Conservation (phyloP, 2,888 invertebrate species). For the Eretmocerus hayati region DNA sequence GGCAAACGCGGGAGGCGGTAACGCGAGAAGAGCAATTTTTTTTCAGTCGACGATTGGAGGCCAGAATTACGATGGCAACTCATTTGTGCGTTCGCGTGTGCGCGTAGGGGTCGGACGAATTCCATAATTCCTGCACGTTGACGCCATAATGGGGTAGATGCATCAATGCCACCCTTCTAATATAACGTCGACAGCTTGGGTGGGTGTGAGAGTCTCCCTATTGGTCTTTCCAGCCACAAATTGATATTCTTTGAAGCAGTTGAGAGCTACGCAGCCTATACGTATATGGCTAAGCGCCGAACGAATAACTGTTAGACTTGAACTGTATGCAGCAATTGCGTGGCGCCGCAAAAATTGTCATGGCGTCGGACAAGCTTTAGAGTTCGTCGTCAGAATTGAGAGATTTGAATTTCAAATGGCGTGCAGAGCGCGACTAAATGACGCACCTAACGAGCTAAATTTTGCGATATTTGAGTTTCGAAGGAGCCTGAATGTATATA, state of each 20-base stretch:
- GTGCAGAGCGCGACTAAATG: constrained; percentile 34
- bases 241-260: no score
- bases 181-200: no score
- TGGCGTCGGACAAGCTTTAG: no score
- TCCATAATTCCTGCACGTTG: not conserved
- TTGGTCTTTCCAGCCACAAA: no score
- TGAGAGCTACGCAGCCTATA: no score
- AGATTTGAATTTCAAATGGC: constrained; percentile 44
- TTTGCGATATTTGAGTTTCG: constrained; percentile 30
- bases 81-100: not conserved
- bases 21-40: constrained; percentile 23
- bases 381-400: no score
- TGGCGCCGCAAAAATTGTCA: no score
- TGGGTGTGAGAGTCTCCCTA: no score
- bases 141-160: not conserved
- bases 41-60: not conserved
- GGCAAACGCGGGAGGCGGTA: constrained; percentile 16
- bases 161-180: constrained; percentile 37
- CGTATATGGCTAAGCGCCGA: no score
- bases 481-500: constrained; percentile 3
- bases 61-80: not conserved
- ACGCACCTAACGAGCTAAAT: constrained; percentile 43
- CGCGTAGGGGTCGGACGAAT: not conserved
- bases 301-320: no score
- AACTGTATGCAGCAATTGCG: no score